Conservation (phyloP, 2,113 vertebrate genomes). For the Catharus bicknelli region DNA sequence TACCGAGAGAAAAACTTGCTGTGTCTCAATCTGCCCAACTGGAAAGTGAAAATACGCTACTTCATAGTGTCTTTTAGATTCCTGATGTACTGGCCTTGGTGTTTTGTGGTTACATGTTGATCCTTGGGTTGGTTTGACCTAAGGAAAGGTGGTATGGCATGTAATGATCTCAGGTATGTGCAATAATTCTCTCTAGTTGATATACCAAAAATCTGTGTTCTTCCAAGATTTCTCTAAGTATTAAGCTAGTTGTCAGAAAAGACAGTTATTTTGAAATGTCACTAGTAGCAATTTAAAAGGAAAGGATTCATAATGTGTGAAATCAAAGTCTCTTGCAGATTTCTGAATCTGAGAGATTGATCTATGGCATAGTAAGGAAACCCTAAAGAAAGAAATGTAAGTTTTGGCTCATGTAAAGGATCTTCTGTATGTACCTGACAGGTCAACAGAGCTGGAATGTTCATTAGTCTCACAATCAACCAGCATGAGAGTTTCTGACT, state of each 20-base stretch:
- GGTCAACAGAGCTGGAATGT: not conserved
- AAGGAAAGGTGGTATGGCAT: not conserved
- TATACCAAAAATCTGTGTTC: not conserved
- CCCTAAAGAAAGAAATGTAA: not conserved
- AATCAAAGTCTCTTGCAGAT: not conserved
- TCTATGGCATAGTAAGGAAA: not conserved
- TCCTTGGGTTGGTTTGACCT: accelerated
- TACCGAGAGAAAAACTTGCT: not conserved
- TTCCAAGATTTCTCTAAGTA: not conserved
- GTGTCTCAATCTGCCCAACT: not conserved
- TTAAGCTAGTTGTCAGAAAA: not conserved
- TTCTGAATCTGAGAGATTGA: not conserved
- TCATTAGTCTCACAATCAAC: not conserved
- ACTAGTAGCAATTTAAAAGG: not conserved
- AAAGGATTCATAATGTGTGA: not conserved
- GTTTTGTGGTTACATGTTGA: not conserved
- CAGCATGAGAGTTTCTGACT: not conserved
- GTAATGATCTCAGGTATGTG: not conserved
- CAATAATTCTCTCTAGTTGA: not conserved
- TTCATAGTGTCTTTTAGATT: not conserved
- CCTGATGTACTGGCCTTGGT: not conserved
- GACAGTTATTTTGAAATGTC: not conserved
- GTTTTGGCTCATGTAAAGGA: not conserved
- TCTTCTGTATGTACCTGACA: not conserved
- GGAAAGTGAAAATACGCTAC: not conserved